These are phyloP conservation scores for Euzetes globulus DNA, from an alignment of 2,888 invertebrate genomes.

Conservation along the genomic window DNA sequence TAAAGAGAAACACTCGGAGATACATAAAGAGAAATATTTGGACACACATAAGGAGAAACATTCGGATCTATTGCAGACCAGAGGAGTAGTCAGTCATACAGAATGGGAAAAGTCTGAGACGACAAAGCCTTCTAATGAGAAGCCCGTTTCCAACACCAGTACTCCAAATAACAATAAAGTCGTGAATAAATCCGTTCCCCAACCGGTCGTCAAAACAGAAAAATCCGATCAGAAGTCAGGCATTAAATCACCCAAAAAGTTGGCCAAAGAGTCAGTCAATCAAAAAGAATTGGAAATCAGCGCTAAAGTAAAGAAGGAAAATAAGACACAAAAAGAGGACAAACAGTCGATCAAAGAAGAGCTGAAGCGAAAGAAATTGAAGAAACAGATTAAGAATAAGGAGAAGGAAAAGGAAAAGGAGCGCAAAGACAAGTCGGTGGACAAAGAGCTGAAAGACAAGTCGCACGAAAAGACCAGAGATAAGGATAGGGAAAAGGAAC, in stretches of 20 bases:
- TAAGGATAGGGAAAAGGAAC: constrained; percentile 39
- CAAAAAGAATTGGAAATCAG: constrained; percentile 6
- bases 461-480: not conserved
- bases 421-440: constrained; percentile 26
- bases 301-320: not conserved
- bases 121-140: not conserved
- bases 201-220: not conserved
- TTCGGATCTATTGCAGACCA: not conserved
- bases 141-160: not conserved
- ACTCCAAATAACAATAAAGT: not conserved
- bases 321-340: constrained; percentile 31
- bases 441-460: not conserved
- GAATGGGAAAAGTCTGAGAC: constrained; percentile 25
- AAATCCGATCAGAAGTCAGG: not conserved
- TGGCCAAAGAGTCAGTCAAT: not conserved
- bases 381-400: constrained; percentile 34
- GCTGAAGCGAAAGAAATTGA: constrained; percentile 33
- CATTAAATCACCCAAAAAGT: constrained; percentile 25
- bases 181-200: not conserved
- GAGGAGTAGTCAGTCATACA: constrained; percentile 25
- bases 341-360: constrained; percentile 37
- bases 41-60: constrained; percentile 2
- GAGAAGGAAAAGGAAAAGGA: constrained; percentile 36
- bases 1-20: not conserved
- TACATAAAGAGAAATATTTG: not conserved